phyloP scores from a whole-genome alignment of 2,797 vertebrate genomes.

The Nothura maculosa region DNA sequence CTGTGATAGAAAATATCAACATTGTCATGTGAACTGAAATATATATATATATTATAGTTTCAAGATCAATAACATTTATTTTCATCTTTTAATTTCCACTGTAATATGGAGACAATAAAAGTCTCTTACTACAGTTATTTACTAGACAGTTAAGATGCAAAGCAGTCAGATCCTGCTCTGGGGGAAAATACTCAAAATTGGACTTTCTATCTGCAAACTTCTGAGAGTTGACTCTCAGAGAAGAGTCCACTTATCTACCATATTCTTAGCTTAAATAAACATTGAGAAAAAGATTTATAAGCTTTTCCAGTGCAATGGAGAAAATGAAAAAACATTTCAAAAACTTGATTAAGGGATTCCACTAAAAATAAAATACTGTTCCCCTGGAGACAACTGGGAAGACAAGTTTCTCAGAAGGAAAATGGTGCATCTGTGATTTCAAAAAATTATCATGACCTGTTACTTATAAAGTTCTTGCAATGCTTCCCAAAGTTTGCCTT shows the following conservation, averaged over 20 bases:
- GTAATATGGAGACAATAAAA: background rate
- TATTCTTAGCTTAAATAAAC: background rate
- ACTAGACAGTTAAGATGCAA: background rate
- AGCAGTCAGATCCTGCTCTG: background rate
- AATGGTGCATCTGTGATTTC: background rate
- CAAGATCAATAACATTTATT: background rate
- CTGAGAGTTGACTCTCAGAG: background rate
- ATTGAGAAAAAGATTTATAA: background rate
- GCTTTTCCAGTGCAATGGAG: background rate
- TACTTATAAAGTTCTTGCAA: background rate
- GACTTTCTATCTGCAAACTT: background rate
- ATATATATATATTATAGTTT: background rate
- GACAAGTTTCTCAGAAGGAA: background rate
- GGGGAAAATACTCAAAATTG: background rate
- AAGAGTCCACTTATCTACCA: background rate
- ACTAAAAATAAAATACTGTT: background rate
- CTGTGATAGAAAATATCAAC: background rate
- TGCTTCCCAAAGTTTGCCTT: background rate
- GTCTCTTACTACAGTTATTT: background rate
- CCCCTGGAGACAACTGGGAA: background rate
- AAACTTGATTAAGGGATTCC: background rate
- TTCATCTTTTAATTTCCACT: background rate
- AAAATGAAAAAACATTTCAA: background rate
- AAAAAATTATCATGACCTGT: background rate
- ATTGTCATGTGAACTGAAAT: background rate